Percentiles rank a stretch among this genome's conserved stretches.
Evolutionary conservation across 2,113 vertebrate genomes (phyloP).

Genomic region (Leptodactylus fuscus): DNA sequence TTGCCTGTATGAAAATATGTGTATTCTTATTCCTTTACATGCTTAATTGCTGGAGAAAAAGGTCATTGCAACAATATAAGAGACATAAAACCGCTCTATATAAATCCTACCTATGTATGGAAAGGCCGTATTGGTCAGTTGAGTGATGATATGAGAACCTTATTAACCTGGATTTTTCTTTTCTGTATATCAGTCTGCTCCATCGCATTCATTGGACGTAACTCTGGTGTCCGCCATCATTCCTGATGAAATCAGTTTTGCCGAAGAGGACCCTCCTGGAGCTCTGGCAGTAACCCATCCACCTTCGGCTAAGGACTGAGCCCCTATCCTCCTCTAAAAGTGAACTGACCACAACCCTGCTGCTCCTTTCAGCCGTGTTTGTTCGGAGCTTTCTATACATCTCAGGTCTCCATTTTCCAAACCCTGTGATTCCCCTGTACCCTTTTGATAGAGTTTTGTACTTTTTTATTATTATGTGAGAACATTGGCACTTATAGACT

Average conservation of each 20-base stretch:
- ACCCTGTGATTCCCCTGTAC: slow-evolving; percentile 26
- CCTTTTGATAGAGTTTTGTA: slow-evolving; percentile 59
- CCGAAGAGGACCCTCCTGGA: slow-evolving; percentile 70
- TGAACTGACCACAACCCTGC: slow-evolving; percentile 34
- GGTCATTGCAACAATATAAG: too few species aligned
- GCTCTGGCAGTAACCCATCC: not conserved
- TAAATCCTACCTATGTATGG: not conserved
- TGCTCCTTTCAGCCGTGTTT: slow-evolving; percentile 35
- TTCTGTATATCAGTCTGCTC: slow-evolving; percentile 67
- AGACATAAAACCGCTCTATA: too few species aligned
- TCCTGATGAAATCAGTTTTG: slow-evolving; percentile 78
- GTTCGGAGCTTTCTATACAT: slow-evolving; percentile 47
- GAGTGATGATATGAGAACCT: too few species aligned
- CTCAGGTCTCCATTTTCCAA: slow-evolving; percentile 59
- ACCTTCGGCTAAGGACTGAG: slow-evolving; percentile 30
- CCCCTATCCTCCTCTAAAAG: not conserved
- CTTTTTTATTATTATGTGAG: slow-evolving; percentile 55
- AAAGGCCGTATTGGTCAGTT: not conserved
- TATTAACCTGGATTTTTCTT: not conserved
- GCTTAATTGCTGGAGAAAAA: too few species aligned
- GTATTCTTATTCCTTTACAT: too few species aligned
- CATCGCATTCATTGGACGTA: slow-evolving; percentile 67
- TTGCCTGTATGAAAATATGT: too few species aligned
- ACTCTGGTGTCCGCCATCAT: slow-evolving; percentile 83
- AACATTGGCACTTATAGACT: slow-evolving; percentile 59